phyloP scores from a whole-genome alignment of 2,888 invertebrate genomes.

The Nycteola revayana region DNA sequence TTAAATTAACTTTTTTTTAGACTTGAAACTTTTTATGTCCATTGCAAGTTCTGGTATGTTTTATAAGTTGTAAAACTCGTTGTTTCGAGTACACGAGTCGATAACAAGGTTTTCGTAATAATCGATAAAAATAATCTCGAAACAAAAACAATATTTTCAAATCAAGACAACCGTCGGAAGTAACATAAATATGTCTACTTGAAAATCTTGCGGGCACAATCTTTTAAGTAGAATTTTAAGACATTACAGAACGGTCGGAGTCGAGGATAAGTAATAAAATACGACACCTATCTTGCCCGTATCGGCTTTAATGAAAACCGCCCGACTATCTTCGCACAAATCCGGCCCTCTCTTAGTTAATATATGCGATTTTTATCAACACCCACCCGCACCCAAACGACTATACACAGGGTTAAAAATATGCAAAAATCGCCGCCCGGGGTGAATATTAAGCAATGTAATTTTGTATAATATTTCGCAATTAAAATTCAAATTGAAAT shows the following conservation, averaged over 20 bases:
- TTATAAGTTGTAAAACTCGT: no score
- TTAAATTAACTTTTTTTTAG: no score
- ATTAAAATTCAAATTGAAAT: conserved; percentile 83
- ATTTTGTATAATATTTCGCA: conserved; percentile 80
- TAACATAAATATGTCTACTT: conserved; percentile 39
- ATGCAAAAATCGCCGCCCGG: conserved; percentile 77
- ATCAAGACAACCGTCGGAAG: conserved; percentile 34
- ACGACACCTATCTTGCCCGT: conserved; percentile 59
- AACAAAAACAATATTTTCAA: conserved; percentile 27
- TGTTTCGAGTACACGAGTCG: no score
- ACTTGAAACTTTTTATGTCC: no score
- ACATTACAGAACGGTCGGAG: conserved; percentile 37
- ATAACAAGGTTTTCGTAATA: not conserved
- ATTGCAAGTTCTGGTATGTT: no score
- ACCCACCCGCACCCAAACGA: conserved; percentile 46
- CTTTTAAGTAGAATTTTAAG: conserved; percentile 45
- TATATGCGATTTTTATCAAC: conserved; percentile 75
- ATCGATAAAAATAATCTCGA: conserved; percentile 12
- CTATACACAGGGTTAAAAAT: conserved; percentile 67
- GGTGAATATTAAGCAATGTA: conserved; percentile 80
- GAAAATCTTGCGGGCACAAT: conserved; percentile 41
- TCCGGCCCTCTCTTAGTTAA: conserved; percentile 57
- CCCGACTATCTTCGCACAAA: conserved; percentile 51
- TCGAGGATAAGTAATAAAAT: conserved; percentile 59
- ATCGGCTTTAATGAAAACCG: conserved; percentile 71